These are phyloP conservation scores for Lepilemur ruficaudatus DNA, from an alignment of 2,797 vertebrate genomes.

Conservation along the genomic window DNA sequence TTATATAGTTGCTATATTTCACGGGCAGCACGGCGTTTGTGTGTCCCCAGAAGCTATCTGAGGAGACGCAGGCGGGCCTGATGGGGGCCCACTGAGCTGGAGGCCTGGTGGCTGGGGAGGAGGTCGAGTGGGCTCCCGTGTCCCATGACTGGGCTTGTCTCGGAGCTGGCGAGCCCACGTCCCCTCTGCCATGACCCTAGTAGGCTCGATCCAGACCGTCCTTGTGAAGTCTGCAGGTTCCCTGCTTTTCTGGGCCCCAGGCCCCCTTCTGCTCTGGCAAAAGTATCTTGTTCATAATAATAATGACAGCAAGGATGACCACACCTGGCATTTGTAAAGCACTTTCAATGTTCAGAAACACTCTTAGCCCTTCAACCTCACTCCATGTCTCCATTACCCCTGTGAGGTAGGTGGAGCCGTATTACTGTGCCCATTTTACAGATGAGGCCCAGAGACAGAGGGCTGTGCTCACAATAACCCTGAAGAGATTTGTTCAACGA, in stretches of 20 bases:
- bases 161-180: neutral
- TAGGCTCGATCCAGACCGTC: neutral
- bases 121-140: neutral
- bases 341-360: slow-evolving; percentile 45
- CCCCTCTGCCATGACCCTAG: neutral
- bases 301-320: neutral
- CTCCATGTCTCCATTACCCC: neutral
- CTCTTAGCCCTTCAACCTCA: neutral
- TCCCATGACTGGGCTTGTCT: neutral
- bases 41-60: neutral
- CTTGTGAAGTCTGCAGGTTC: neutral
- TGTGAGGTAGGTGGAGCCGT: neutral
- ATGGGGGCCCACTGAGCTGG: neutral
- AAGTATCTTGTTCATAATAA: neutral
- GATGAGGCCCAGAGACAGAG: neutral
- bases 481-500: neutral
- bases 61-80: neutral
- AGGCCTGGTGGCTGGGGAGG: neutral
- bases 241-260: neutral
- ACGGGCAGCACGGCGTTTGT: slow-evolving; percentile 16
- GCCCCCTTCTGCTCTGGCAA: neutral
- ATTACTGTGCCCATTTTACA: neutral
- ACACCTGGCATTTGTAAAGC: slow-evolving; percentile 45
- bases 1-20: slow-evolving; percentile 82
- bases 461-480: neutral